Evolutionary conservation across 2,113 vertebrate genomes (phyloP), one percentile per base, ranked within the genome.

Genomic region (Salvelinus sp.): DNA sequence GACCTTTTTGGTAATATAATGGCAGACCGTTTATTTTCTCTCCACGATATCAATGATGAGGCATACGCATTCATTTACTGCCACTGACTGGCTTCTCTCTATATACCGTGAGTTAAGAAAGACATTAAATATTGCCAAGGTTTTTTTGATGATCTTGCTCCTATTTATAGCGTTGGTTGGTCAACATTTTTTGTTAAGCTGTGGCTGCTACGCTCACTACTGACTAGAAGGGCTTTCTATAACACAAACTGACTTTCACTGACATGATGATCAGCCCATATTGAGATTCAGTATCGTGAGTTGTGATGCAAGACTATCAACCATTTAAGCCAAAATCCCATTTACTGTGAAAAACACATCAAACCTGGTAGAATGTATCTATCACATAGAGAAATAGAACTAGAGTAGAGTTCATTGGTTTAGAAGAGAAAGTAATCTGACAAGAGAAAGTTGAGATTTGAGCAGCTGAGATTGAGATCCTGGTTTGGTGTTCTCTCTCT

Each of bases 61-160:
- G 72, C 16, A 22, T 10, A 60, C 72, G 71, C 14, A 6, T 2
- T 14, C 25, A 6, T 71, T 73, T 30, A 60, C 58, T 60, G 58
- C 20, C 20, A 7, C 18, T 62, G 5, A 62, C 58, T 9, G 14
- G 4, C n/a, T 22, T n/a, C 2, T 23, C n/a, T 22, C 58, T 62
- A 23, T 70, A 22, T n/a, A 48, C 7, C 18, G 20, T 33, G 13
- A 14, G 38, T 76, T 68, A 12, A 9, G 62, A 50, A 62, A 22
- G 58, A 7, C 13, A 66, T 66, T 6, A 30, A 66, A 27, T 66
- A 66, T 66, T 27, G 22, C 71, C 16, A 27, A 78, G 1, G 58
- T 62, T 16, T 62, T 69, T 81, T 83, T 83, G 80, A 78, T 84
- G 1, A 78, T 69, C 38, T 30, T 66, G 6, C 38, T 73, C 44